Evolutionary conservation across 2,113 vertebrate genomes (phyloP).

Genomic region (Sinocyclocheilus rhinocerous): DNA sequence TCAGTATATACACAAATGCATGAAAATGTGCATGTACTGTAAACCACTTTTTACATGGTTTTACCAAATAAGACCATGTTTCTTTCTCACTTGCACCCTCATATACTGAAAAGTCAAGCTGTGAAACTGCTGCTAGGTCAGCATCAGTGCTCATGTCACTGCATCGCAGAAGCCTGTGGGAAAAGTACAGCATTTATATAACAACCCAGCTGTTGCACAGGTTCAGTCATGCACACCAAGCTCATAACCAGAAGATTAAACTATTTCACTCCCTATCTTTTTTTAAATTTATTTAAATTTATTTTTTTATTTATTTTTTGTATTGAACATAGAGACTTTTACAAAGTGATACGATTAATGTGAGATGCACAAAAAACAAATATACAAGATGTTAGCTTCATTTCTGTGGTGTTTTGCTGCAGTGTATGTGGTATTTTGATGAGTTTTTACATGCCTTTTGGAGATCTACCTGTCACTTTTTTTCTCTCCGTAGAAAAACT

Average conservation of each 20-base stretch:
- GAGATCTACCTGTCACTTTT: neutral
- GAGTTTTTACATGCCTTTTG: neutral
- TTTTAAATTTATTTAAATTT: neutral
- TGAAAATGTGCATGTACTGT: neutral
- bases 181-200: constrained; percentile 28
- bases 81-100: neutral
- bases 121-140: neutral
- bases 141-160: neutral
- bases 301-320: neutral
- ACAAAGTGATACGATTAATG: neutral
- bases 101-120: neutral
- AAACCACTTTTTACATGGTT: neutral
- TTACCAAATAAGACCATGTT: too few species aligned
- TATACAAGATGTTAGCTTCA: neutral
- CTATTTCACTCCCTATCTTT: neutral
- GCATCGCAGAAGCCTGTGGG: constrained; percentile 22
- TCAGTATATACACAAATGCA: neutral
- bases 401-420: neutral
- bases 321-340: neutral
- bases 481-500: neutral
- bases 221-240: constrained; percentile 36
- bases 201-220: constrained; percentile 37
- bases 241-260: neutral
- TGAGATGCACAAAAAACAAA: constrained; percentile 3
- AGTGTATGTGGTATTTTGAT: neutral